Percentiles rank a stretch among this genome's conserved stretches.
phyloP scores from a whole-genome alignment of 1,140 invertebrate genomes.

The Drosophila rufa region DNA sequence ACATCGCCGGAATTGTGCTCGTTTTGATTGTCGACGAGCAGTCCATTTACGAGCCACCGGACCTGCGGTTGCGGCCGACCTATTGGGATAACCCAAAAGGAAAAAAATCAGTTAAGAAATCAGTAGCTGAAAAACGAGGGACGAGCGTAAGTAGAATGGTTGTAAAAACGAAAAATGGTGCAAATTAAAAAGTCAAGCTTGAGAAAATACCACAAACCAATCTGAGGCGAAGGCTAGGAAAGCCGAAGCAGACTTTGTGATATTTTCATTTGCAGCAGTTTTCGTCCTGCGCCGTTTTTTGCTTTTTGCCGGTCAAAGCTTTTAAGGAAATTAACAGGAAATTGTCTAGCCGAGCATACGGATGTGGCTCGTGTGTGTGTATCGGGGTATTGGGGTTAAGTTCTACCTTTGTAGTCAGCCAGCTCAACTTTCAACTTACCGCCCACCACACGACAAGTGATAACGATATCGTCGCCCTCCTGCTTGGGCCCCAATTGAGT shows the following conservation, averaged over 20 bases:
- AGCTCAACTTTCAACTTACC: conserved; percentile 85
- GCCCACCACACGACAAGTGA: conserved; percentile 87
- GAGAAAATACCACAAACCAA: conserved; percentile 48
- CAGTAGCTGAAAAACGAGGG: conserved; percentile 1
- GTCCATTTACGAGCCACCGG: conserved; percentile 91
- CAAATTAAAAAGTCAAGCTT: conserved; percentile 82
- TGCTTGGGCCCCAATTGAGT: conserved; percentile 92
- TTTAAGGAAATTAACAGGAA: conserved; percentile 85
- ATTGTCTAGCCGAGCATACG: conserved; percentile 78
- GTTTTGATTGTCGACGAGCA: conserved; percentile 91
- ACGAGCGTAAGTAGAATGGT: conserved; percentile 29
- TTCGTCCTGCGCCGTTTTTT: conserved; percentile 30
- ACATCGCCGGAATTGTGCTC: conserved; percentile 93
- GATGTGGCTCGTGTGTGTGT: conserved; percentile 57
- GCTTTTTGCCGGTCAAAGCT: conserved; percentile 72
- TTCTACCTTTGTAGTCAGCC: conserved; percentile 44
- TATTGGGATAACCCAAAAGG: conserved; percentile 54
- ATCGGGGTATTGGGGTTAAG: conserved; percentile 56
- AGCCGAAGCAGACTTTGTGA: conserved; percentile 72
- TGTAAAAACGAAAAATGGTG: conserved; percentile 59
- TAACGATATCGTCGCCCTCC: conserved; percentile 88
- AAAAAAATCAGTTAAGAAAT: conserved; percentile 1
- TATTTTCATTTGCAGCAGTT: conserved; percentile 72
- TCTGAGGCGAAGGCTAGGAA: conserved; percentile 30
- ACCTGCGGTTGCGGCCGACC: conserved; percentile 89